Base-by-base conservation (phyloP, 2,113 vertebrate genomes). In the Dinomys branickii region DNA sequence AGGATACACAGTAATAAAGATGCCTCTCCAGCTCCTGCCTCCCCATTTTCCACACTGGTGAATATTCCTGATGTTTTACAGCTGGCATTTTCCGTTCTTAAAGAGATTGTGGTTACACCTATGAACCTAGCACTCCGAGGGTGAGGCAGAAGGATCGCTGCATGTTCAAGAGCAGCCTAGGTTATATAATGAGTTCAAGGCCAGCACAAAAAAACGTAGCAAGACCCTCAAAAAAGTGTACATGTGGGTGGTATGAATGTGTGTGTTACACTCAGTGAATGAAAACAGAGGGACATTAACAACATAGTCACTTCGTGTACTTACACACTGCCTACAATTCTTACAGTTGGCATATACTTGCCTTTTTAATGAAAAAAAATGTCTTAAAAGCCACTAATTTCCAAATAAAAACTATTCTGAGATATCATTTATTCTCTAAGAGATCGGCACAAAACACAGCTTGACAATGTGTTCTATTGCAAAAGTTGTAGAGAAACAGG, bases 321-420 rank as follows among this genome's bases (percentile, higher is more conserved):
- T 88, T 85, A 88, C 1, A 13, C 61, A 80, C 8, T 69, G 17
- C 73, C 47, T 88, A 41, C 44, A 28, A 35, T 63, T 90, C 67
- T 84, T 75, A 65, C 67, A 78, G 56, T 88, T 91, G 83, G n/a
- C 44, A 88, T 63, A 24, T 47, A 88, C 35, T 30, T 73, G 63
- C 7, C 30, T 92, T 69, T 67, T 63, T 84, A 83, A 77, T 61
- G 3, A 47, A 83, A 56, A 75, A 41, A 22, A 41, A 81, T 26
- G 22, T 38, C 91, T 90, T 30, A 63, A 84, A 86, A 93, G 69
- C 71, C 19, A 90, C 47, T 54, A 94, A 73, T 4, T 90, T 13
- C 73, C 59, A 90, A 90, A n/a, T 59, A 30, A 77, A 87, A 96
- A 78, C 50, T 82, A 82, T 90, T 83, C 44, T 82, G 56, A 86